phyloP scores from a whole-genome alignment of 2,797 vertebrate species.

The Darevskia nairensis region DNA sequence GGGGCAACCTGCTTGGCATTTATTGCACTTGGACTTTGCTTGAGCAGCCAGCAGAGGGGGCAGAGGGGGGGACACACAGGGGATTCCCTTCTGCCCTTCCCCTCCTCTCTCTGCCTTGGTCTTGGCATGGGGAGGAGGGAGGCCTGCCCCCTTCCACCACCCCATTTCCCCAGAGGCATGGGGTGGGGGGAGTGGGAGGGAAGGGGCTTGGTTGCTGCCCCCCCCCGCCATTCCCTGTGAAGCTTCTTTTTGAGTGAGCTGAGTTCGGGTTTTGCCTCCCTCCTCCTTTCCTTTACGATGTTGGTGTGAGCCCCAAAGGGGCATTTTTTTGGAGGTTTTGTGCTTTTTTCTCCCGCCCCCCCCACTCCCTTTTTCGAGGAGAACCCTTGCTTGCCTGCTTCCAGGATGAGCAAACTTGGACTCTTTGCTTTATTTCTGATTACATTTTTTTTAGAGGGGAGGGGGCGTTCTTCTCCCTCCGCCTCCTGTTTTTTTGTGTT shows the following conservation, averaged over 20 bases:
- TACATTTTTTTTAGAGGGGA: not conserved
- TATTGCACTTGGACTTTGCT: constrained; percentile 72
- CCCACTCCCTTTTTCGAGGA: too few species aligned
- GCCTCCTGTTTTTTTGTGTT: constrained; percentile 4
- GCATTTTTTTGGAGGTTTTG: not conserved
- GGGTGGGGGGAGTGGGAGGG: not conserved
- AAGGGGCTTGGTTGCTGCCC: not conserved
- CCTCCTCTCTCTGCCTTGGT: not conserved
- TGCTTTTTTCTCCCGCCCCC: not conserved
- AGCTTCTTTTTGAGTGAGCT: not conserved
- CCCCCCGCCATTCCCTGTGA: not conserved
- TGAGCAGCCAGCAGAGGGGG: constrained; percentile 52
- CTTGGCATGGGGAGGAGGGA: not conserved
- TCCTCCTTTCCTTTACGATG: not conserved
- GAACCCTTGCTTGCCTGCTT: not conserved
- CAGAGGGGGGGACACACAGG: not conserved
- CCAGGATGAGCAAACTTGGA: not conserved
- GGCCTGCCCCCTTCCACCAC: constrained; percentile 1
- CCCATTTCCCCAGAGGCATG: not conserved
- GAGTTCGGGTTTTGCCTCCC: not conserved
- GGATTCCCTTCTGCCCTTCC: not conserved
- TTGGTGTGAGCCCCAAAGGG: not conserved
- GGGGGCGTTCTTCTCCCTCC: constrained; percentile 14
- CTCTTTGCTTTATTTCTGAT: not conserved
- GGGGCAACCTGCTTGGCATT: constrained; percentile 50